phyloP scores from a whole-genome alignment of 2,888 invertebrate species.

The Amiota communis region DNA sequence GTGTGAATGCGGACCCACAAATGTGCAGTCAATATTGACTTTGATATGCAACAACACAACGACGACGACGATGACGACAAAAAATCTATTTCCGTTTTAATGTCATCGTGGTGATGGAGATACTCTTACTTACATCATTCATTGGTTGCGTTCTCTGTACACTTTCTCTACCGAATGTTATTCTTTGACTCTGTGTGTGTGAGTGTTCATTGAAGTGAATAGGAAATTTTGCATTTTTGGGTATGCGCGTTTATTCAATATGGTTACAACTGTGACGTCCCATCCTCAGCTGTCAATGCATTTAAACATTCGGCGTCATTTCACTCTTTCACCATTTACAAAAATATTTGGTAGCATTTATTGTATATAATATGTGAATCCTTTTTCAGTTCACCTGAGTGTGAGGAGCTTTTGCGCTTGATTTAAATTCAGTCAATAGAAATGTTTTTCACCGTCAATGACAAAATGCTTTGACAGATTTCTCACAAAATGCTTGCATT shows the following conservation, averaged over 20 bases:
- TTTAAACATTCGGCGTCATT: not conserved
- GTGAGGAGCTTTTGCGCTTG: slow-evolving; percentile 1
- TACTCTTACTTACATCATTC: too few species aligned
- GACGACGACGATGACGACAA: not conserved
- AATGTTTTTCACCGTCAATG: slow-evolving; percentile 11
- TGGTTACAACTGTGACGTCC: slow-evolving; percentile 15
- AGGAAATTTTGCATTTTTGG: slow-evolving; percentile 14
- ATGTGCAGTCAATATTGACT: not conserved
- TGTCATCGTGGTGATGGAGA: not conserved
- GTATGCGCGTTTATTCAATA: not conserved
- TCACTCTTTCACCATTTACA: slow-evolving; percentile 27
- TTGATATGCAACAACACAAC: slow-evolving; percentile 10
- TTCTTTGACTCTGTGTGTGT: slow-evolving; percentile 7
- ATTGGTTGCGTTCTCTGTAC: too few species aligned
- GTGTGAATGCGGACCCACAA: too few species aligned
- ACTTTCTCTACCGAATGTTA: too few species aligned
- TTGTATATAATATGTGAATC: too few species aligned
- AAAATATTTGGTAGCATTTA: slow-evolving; percentile 45
- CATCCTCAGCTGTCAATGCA: not conserved
- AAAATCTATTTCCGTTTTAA: slow-evolving; percentile 6
- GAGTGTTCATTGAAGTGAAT: slow-evolving; percentile 14
- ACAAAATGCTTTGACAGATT: slow-evolving; percentile 22
- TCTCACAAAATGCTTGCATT: too few species aligned
- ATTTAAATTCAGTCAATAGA: slow-evolving; percentile 27
- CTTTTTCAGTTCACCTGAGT: not conserved